Percentiles rank a stretch among this genome's conserved stretches.
phyloP scores from a whole-genome alignment of 2,113 vertebrate species.

The Ochotona curzoniae region DNA sequence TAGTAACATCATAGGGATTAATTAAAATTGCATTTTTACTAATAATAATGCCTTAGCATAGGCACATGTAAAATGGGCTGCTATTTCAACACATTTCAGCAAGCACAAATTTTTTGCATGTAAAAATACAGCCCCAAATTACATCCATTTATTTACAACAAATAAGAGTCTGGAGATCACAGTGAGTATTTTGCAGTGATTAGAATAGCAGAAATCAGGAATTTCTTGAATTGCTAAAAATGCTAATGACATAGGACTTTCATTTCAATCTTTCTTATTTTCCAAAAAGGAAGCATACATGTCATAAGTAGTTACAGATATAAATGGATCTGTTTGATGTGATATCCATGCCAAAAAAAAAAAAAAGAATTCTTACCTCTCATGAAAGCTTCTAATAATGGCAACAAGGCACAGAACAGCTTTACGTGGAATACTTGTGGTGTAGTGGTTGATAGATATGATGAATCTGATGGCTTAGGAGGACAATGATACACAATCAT shows the following conservation, averaged over 20 bases:
- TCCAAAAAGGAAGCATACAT: background rate
- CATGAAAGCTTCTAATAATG: background rate
- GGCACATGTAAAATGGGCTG: background rate
- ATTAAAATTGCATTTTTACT: background rate
- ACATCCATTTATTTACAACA: background rate
- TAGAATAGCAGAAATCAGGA: background rate
- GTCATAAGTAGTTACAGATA: background rate
- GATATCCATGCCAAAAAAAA: background rate
- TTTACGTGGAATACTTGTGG: background rate
- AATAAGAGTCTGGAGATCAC: background rate
- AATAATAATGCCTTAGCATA: conserved; percentile 14
- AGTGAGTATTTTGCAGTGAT: background rate
- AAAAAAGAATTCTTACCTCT: background rate
- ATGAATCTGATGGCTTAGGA: background rate
- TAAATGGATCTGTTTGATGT: background rate
- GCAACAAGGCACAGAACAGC: background rate
- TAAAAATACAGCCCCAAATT: background rate
- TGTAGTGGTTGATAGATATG: background rate
- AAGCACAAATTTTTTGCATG: background rate
- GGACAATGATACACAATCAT: background rate
- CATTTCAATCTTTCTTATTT: background rate
- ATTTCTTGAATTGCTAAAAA: background rate
- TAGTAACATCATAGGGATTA: background rate
- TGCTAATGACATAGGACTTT: background rate
- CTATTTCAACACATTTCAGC: background rate